phyloP scores from a whole-genome alignment of 2,113 vertebrate species.

The Indicator indicator region DNA sequence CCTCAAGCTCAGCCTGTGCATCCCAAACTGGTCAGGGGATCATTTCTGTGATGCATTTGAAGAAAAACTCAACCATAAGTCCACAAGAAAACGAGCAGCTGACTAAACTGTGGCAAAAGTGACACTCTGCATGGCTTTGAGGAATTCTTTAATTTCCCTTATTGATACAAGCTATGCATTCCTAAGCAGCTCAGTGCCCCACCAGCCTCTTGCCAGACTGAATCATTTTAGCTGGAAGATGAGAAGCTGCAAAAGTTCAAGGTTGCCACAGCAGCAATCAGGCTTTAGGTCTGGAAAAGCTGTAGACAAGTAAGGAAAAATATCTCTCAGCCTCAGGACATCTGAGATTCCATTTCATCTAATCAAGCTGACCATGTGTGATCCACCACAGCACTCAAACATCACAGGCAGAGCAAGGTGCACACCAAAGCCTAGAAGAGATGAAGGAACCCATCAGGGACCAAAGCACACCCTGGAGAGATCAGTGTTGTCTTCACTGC shows the following conservation, averaged over 20 bases:
- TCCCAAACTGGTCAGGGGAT: not conserved
- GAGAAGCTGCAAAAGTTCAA: conserved; percentile 28
- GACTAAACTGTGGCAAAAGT: not conserved
- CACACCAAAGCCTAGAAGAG: fast-evolving
- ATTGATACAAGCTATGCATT: conserved; percentile 15
- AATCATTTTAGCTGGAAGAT: not conserved
- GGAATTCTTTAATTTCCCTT: conserved; percentile 28
- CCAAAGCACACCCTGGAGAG: not conserved
- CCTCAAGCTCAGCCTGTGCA: not conserved
- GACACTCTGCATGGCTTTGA: not conserved
- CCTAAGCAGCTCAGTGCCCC: conserved; percentile 4
- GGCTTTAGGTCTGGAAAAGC: not conserved
- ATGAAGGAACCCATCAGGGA: not conserved
- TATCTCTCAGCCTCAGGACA: not conserved
- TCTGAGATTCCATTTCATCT: not conserved
- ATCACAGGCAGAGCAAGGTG: fast-evolving
- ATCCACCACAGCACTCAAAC: fast-evolving
- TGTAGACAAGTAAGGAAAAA: not conserved
- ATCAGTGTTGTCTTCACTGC: not conserved
- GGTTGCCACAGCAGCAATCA: conserved; percentile 6
- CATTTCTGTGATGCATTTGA: not conserved
- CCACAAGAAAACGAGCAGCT: not conserved
- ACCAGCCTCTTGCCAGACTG: conserved; percentile 15
- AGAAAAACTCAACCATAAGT: not conserved
- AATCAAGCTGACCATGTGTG: fast-evolving